Base-by-base conservation (phyloP, 2,888 invertebrate species). In the Colletes collaris region DNA sequence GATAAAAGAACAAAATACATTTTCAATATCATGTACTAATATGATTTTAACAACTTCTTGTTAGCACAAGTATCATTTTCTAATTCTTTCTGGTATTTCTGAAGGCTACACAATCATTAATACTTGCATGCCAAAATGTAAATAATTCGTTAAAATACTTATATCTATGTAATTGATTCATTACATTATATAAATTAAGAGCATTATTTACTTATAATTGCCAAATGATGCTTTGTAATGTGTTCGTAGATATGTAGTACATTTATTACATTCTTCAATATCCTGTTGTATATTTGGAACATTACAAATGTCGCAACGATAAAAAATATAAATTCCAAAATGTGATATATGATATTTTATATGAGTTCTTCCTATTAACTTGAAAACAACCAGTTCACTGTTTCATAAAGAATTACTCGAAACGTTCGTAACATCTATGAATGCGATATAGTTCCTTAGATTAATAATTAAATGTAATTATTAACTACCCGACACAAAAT, bases 401-500 rank as follows among this genome's bases (percentile, higher is more conserved):
- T 79, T 68, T 74, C 35, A 72, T 53, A 53, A 71, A 66, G 81
- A 74, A 60, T 49, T 74, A 68, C 19, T 64, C 10, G 69, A 27
- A 81, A 78, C 49, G 59, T 58, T 71, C 59, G 53, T 68, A 74
- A 77, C 71, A 60, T 65, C 52, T 65, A 65, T 66, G 52, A 55
- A 81, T 63, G 73, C 68, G 69, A 52, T 50, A 56, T 64, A 52
- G 55, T 76, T 71, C 72, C 83, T 85, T 85, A 84, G 49, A 73
- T 74, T 70, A 78, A 74, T 52, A 65, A 55, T 27, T 70, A 73
- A 56, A 55, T 58, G 74, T 46, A 84, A 64, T 83, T 76, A 74
- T 81, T 65, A 63, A 58, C 59, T 81, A 82, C 53, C 50, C 60
- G 37, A 46, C 59, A 67, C 46, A 49, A 76, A 70, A 71, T 71